Conservation (phyloP, 2,113 vertebrate species). For the Pluvianellus socialis region DNA sequence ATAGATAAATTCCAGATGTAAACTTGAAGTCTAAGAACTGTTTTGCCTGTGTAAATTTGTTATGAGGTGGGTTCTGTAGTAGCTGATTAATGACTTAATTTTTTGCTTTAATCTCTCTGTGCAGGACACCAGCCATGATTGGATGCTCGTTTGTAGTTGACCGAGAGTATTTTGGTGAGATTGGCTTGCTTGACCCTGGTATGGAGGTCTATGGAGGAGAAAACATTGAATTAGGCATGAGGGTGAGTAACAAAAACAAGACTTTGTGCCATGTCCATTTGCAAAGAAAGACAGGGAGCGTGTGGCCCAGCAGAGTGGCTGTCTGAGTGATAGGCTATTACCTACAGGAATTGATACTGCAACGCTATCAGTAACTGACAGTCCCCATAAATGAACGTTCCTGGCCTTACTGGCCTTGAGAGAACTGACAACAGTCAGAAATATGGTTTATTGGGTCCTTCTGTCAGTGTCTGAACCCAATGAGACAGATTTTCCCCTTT, state of each 20-base stretch:
- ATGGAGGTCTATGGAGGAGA: constrained; percentile 99
- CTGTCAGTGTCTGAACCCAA: not conserved
- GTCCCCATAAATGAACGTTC: not conserved
- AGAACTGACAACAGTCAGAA: not conserved
- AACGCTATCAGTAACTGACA: not conserved
- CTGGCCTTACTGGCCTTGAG: not conserved
- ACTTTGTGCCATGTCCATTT: not conserved
- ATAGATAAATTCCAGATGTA: not conserved
- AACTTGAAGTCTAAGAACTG: not conserved
- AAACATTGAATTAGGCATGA: constrained; percentile 97
- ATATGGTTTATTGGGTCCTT: not conserved
- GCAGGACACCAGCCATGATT: constrained; percentile 97
- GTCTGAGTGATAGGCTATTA: not conserved
- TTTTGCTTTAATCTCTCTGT: not conserved
- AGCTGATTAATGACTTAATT: not conserved
- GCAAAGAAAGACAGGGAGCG: not conserved
- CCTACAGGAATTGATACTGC: not conserved
- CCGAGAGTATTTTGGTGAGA: constrained; percentile 93
- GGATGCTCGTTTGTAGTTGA: constrained; percentile 98
- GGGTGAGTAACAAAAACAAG: constrained; percentile 79
- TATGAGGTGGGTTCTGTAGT: not conserved
- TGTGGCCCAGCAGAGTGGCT: not conserved
- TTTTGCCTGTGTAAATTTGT: not conserved
- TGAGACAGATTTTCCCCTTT: not conserved
- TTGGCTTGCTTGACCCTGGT: constrained; percentile 93